Base-by-base conservation (phyloP, 2,797 vertebrate genomes). In the Mallotus villosus region DNA sequence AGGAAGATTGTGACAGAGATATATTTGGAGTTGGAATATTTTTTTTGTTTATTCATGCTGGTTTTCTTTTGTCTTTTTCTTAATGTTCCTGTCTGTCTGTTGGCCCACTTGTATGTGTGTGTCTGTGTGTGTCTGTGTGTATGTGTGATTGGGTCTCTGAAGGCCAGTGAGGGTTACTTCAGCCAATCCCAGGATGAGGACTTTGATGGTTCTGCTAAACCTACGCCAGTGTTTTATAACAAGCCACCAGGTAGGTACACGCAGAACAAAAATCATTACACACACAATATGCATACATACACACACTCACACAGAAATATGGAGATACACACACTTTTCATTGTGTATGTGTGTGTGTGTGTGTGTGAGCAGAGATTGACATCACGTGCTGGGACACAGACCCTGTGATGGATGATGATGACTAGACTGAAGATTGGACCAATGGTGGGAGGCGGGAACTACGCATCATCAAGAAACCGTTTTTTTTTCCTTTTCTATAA, bases 301-400 rank as follows among this genome's bases (percentile, higher is more conserved):
- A 49, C 46, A 14, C 46, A 14, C 46, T 4, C 46, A 14, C 7
- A 14, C 32, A 6, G 32, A 32, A 32, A 32, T 32, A 6, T 32
- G 32, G 6, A 32, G 32, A 32, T 32, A 32, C 46, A 67, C 14
- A 53, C 65, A 67, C 63, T 37, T 19, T 49, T 49, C 46, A 49
- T 49, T 49, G 51, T 25, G 58, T 41, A 61, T 67, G 16, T 37
- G 41, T 79, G 64, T 76, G 24, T 51, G 41, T 17, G 34, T 67
- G 34, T 72, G 16, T 71, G 22, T 76, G 63, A 25, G 29, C 85
- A 98, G 96, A 98, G 91, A 98, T 98, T 68, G 97, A 98, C 92
- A 97, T 98, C 77, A 98, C 96, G 0, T 98, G 97, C 93, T 98
- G 97, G 96, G 97, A 98, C 64, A 89, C 95, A 17, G 97, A 98